Conservation (phyloP, 1,140 invertebrate genomes). For the Drosophila nigromelanica region DNA sequence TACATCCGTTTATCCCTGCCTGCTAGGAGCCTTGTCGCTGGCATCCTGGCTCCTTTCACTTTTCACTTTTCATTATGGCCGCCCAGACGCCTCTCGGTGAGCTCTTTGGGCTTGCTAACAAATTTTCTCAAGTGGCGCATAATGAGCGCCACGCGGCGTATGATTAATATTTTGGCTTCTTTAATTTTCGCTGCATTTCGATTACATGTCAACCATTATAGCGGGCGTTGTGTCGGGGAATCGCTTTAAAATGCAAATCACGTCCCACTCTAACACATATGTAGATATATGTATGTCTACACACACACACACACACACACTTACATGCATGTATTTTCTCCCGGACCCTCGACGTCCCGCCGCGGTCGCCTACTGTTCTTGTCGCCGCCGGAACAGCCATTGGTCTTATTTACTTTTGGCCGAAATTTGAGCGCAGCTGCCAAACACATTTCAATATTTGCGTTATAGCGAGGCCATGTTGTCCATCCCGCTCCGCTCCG, state of each 20-base stretch:
- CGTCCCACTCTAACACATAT: constrained; percentile 61
- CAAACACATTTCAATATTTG: constrained; percentile 83
- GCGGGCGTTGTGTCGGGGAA: constrained; percentile 14
- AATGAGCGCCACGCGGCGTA: constrained; percentile 80
- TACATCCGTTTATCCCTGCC: constrained; percentile 58
- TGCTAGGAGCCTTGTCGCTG: constrained; percentile 14
- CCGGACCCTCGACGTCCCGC: not conserved
- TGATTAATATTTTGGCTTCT: constrained; percentile 76
- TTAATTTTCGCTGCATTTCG: constrained; percentile 75
- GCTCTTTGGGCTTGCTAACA: constrained; percentile 28
- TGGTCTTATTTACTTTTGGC: constrained; percentile 69
- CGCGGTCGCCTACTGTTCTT: not conserved
- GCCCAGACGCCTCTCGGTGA: constrained; percentile 6
- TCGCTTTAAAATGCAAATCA: constrained; percentile 79
- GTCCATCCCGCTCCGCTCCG: not conserved
- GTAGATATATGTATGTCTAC: not conserved
- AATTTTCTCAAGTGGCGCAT: constrained; percentile 74
- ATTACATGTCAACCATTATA: constrained; percentile 76
- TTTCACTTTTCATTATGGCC: constrained; percentile 67
- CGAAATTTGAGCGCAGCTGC: constrained; percentile 76
- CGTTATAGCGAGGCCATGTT: constrained; percentile 54
- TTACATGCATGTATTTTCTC: no score
- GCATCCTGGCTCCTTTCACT: constrained; percentile 60
- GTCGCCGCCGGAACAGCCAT: constrained; percentile 45
- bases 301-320: no score